These are phyloP conservation scores for Drosophila sp. DNA, from an alignment of 1,140 invertebrate species.

Conservation along the genomic window DNA sequence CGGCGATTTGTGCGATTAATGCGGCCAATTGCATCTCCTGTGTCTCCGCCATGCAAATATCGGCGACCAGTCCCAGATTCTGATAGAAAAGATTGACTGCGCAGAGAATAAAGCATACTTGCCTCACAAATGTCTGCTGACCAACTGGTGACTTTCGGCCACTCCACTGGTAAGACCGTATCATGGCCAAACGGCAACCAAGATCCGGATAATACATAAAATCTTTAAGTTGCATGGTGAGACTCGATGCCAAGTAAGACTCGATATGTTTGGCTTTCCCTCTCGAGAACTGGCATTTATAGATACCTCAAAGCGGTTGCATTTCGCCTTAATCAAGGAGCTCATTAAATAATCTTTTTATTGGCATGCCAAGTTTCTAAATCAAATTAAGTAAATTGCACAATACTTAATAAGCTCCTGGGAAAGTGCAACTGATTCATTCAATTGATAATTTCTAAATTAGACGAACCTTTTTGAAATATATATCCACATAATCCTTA, in stretches of 20 bases:
- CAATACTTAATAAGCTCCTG: slow-evolving; percentile 37
- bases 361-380: not conserved
- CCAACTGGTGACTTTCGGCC: slow-evolving; percentile 5
- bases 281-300: slow-evolving; percentile 24
- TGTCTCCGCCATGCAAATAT: slow-evolving; percentile 39
- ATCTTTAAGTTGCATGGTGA: slow-evolving; percentile 51
- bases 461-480: not conserved
- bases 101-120: slow-evolving; percentile 44
- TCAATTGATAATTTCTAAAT: not conserved
- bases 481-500: not conserved
- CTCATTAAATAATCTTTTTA: slow-evolving; percentile 38
- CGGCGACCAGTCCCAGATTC: slow-evolving; percentile 60
- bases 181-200: slow-evolving; percentile 42
- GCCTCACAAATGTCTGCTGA: not conserved
- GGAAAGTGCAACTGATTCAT: slow-evolving; percentile 36
- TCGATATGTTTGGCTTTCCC: not conserved
- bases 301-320: slow-evolving; percentile 24
- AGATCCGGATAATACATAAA: slow-evolving; percentile 60
- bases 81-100: slow-evolving; percentile 56
- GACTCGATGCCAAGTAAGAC: slow-evolving; percentile 24
- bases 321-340: slow-evolving; percentile 31
- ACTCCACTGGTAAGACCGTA: slow-evolving; percentile 42
- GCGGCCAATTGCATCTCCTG: not conserved
- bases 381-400: slow-evolving; percentile 17
- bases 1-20: slow-evolving; percentile 51